A percentile compares a stretch with the other conserved stretches of the same genome.
These are phyloP conservation scores for Sternarchorhynchus goeldii DNA, from an alignment of 2,797 vertebrate genomes.

Conservation along the genomic window DNA sequence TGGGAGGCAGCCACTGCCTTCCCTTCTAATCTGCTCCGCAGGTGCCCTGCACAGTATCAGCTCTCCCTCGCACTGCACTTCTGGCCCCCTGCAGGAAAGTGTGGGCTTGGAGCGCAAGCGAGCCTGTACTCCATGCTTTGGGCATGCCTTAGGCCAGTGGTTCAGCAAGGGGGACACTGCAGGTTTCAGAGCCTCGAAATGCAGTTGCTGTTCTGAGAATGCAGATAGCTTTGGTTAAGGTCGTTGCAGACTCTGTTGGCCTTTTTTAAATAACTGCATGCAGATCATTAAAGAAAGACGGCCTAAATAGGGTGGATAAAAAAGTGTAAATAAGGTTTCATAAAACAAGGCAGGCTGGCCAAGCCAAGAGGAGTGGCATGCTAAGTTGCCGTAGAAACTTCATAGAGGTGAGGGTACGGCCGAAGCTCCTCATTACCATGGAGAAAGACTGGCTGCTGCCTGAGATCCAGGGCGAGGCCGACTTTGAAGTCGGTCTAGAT, in stretches of 20 bases:
- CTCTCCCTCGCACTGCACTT: not conserved
- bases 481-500: conserved; percentile 73
- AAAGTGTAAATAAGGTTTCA: not conserved
- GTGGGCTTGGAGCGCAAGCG: not conserved
- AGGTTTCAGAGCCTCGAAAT: too few relatives aligned
- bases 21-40: conserved; percentile 44
- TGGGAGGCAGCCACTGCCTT: conserved; percentile 49
- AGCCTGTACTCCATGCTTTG: not conserved
- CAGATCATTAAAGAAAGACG: not conserved
- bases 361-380: not conserved
- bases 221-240: too few relatives aligned
- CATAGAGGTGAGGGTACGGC: conserved; percentile 9
- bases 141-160: conserved; percentile 6
- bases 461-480: conserved; percentile 54
- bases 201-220: too few relatives aligned
- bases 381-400: not conserved
- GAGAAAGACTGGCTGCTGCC: conserved; percentile 58
- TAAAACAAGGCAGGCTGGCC: not conserved
- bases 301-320: not conserved
- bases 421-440: conserved; percentile 61
- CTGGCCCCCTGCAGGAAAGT: not conserved
- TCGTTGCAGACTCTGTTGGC: too few relatives aligned
- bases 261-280: not conserved
- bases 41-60: conserved; percentile 35
- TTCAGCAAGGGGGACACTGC: not conserved